Base-by-base conservation (phyloP, 2,888 invertebrate species). In the Teleogryllus oceanicus region DNA sequence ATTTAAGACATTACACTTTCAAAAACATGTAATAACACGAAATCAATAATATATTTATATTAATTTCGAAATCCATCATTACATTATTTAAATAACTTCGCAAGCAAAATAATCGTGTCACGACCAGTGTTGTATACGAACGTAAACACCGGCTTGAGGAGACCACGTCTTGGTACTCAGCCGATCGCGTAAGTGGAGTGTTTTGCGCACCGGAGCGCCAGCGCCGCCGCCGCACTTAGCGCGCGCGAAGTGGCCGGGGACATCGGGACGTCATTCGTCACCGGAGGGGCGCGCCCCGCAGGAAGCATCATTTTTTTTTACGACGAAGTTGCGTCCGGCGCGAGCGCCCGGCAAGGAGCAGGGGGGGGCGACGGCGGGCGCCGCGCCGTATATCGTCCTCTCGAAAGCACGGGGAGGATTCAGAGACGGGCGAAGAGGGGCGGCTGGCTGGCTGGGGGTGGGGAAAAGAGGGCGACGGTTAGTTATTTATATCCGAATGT, bases 401-500 rank as follows among this genome's bases (percentile, higher is more conserved):
- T 37, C 37, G 62, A 62, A 62, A 62, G 62, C 62, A n/a, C 62
- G n/a, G 62, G n/a, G 62, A 18, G 62, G 4, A 62, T 62, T 12
- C 16, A 12, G 62, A 12, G 62, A 0, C 16, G 13, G 13, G 62
- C 62, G 62, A 62, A 16, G 49, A 21, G 24, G 76, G 24, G 76
- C 21, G n/a, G 76, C 37, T 13, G 76, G 24, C 76, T 76, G 16
- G 75, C 21, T 18, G 76, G 76, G 16, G 51, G 51, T 50, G 79
- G 37, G 37, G n/a, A 74, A 21, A 13, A 50, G 62, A 11, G 79
- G 16, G n/a, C 75, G 50, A 74, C 51, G 78, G 50, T 74, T 74
- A 49, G 81, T 81, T 81, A 82, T 82, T 82, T 82, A 82, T 82
- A 79, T 82, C 82, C 77, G 79, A 80, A 80, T 81, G 81, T 82